phyloP scores from a whole-genome alignment of 2,113 vertebrate genomes.

The Pao palembangensis region DNA sequence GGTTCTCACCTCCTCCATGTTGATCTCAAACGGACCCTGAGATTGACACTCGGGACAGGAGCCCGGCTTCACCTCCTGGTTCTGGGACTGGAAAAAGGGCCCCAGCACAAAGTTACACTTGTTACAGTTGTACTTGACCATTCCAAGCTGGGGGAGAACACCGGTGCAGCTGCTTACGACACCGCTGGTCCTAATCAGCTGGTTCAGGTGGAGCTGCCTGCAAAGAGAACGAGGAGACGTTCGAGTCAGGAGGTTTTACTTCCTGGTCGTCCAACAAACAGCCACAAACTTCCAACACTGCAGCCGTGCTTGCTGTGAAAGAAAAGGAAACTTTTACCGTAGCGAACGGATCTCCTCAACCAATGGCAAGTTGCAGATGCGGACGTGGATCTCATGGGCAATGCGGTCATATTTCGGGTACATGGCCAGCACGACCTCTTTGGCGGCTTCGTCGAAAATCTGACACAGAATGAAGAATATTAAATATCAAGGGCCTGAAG shows the following conservation, averaged over 20 bases:
- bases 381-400: constrained; percentile 89
- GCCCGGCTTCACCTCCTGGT: constrained; percentile 96
- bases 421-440: constrained; percentile 95
- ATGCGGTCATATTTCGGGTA: constrained; percentile 97
- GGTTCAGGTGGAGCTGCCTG: constrained; percentile 96
- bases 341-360: constrained; percentile 94
- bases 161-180: constrained; percentile 95
- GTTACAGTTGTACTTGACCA: constrained; percentile 98
- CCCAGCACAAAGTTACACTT: constrained; percentile 94
- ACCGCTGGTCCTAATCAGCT: constrained; percentile 94
- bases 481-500: not conserved
- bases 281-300: no score
- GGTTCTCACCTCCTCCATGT: constrained; percentile 93
- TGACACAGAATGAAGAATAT: not conserved
- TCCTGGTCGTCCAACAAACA: no score
- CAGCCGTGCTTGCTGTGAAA: not conserved
- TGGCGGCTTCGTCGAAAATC: constrained; percentile 92
- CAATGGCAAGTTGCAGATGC: constrained; percentile 91
- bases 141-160: constrained; percentile 93
- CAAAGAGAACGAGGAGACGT: not conserved
- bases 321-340: constrained; percentile 69
- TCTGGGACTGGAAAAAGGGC: constrained; percentile 95
- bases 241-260: no score
- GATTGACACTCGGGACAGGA: constrained; percentile 97
- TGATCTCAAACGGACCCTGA: constrained; percentile 92